Evolutionary conservation across 2,797 vertebrate genomes (phyloP).

Genomic region (Hemitrygon akajei): DNA sequence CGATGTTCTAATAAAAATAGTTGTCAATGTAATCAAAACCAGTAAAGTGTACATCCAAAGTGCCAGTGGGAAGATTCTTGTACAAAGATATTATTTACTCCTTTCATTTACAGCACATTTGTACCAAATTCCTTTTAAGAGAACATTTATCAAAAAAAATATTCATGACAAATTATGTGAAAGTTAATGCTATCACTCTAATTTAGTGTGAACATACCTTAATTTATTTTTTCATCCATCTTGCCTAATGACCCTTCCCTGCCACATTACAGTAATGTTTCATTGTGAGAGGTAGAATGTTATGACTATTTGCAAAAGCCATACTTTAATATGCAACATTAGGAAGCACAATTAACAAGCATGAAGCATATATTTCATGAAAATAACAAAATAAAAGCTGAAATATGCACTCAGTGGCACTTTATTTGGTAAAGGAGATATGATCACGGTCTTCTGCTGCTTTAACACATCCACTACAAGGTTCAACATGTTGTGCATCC

Average conservation of each 20-base stretch:
- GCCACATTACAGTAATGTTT: conserved; percentile 47
- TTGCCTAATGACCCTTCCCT: conserved; percentile 47
- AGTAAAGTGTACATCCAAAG: background rate
- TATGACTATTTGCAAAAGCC: conserved; percentile 36
- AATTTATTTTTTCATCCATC: conserved; percentile 41
- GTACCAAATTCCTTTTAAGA: background rate
- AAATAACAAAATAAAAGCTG: conserved; percentile 21
- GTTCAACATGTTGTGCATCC: too few relatives aligned
- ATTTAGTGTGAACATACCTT: conserved; percentile 13
- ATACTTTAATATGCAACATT: conserved; percentile 17
- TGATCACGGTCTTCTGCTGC: too few relatives aligned
- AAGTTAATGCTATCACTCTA: conserved; percentile 27
- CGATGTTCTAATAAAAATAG: too few relatives aligned
- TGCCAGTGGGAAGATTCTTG: too few relatives aligned
- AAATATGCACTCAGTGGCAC: too few relatives aligned
- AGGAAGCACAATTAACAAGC: background rate
- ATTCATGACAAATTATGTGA: background rate
- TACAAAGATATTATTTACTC: background rate
- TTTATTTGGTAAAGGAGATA: too few relatives aligned
- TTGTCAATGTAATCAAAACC: background rate
- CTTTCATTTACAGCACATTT: background rate
- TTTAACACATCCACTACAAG: too few relatives aligned
- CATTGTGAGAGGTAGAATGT: conserved; percentile 38
- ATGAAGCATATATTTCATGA: conserved; percentile 12
- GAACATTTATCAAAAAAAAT: background rate